Base-by-base conservation (phyloP, 2,113 vertebrate genomes). In the Poecilia latipinna region DNA sequence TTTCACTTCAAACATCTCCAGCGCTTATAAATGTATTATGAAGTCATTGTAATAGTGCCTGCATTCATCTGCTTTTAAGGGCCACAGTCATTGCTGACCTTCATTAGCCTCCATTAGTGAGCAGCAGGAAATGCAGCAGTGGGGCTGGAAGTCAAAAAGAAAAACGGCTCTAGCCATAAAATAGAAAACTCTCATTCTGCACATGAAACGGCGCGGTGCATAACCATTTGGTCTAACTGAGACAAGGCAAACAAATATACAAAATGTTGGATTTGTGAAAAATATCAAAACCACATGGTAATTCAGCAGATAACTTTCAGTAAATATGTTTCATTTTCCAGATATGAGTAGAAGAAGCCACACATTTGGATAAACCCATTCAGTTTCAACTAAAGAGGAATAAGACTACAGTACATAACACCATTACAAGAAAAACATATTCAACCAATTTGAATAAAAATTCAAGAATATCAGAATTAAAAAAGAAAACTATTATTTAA, bases 101-200 rank as follows among this genome's bases (percentile, higher is more conserved):
- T 68, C 70, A 69, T 71, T 70, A 42, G 51, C 61, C 51, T 77
- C 54, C 61, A 15, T 15, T 57, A 64, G 72, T 42, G 54, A 82
- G 15, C 33, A 64, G 29, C 24, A 61, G 54, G 29, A 60, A 65
- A 61, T 61, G 39, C 65, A 80, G 19, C 22, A n/a, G 57, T 31
- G 42, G 2, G 33, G n/a, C 32, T 19, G 61, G 13, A 75, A 17
- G 35, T 73, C 2, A 61, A 63, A 71, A 48, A 3, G 26, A 26
- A 67, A 71, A 72, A 29, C 13, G 10, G 4, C 60, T 32, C 12
- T 4, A 19, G 44, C 6, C 4, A 26, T 61, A 33, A 69, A 63
- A 35, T 42, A 44, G 57, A 65, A 74, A 26, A 31, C 67, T 66
- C 13, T 33, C 42, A 79, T 81, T 42, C 65, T n/a, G 24, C 28